Conservation (phyloP, 2,888 invertebrate genomes). For the Prenolepis imparis region DNA sequence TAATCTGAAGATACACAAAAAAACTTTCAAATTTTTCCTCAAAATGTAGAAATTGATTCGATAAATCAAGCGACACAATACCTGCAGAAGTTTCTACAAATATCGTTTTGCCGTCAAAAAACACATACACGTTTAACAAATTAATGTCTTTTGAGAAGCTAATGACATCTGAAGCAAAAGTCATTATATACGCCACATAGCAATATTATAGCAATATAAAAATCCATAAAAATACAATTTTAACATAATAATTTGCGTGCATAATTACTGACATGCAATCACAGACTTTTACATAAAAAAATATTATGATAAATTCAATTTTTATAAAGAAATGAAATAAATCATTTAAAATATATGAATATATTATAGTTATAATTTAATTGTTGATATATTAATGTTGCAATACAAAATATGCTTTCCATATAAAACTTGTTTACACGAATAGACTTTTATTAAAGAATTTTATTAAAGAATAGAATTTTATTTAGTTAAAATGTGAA, state of each 20-base stretch:
- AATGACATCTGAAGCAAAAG: constrained; percentile 47
- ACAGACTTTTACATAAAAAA: background rate
- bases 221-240: constrained; percentile 1
- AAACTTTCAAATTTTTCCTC: constrained; percentile 72
- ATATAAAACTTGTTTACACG: constrained; percentile 13
- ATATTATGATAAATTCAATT: background rate
- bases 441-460: constrained; percentile 15
- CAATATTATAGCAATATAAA: background rate
- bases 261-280: background rate
- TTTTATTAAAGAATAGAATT: no score
- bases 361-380: background rate
- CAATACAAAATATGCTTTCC: background rate
- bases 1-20: constrained; percentile 61
- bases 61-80: constrained; percentile 67
- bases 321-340: background rate
- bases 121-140: constrained; percentile 58
- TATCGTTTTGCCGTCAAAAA: constrained; percentile 53
- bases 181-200: constrained; percentile 61
- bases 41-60: constrained; percentile 54
- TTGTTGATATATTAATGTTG: background rate
- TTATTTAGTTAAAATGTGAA: background rate
- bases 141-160: constrained; percentile 63
- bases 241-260: background rate
- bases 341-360: background rate
- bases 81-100: constrained; percentile 42